phyloP scores from a whole-genome alignment of 2,797 vertebrate genomes.

The Acridotheres tristis region DNA sequence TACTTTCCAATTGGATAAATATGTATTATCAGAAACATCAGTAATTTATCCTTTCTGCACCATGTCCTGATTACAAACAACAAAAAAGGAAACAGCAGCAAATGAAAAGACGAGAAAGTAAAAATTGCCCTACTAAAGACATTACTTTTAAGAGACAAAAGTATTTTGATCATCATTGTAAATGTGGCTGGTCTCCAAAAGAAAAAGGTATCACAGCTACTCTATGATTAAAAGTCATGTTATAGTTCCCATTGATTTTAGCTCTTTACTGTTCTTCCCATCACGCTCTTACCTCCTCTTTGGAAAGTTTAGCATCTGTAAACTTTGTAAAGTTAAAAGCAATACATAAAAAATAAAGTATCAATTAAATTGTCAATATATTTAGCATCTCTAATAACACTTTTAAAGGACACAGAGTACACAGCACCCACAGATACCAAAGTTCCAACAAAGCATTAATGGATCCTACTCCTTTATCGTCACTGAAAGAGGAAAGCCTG shows the following conservation, averaged over 20 bases:
- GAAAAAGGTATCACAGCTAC: not conserved
- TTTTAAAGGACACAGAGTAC: not conserved
- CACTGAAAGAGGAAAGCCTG: not conserved
- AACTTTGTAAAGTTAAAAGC: not conserved
- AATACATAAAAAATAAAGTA: not conserved
- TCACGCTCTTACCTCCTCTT: not conserved
- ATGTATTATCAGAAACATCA: constrained; percentile 2
- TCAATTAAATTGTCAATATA: not conserved
- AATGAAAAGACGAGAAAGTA: constrained; percentile 36
- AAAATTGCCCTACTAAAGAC: not conserved
- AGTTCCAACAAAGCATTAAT: not conserved
- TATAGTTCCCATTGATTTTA: not conserved
- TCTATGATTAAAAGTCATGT: not conserved
- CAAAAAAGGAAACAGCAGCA: constrained; percentile 19
- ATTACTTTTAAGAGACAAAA: constrained; percentile 11
- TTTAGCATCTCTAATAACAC: not conserved
- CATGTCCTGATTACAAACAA: not conserved
- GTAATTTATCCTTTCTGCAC: constrained; percentile 34
- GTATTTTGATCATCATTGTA: constrained; percentile 9
- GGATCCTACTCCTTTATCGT: not conserved
- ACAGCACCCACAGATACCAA: not conserved
- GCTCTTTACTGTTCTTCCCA: not conserved
- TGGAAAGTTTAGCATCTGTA: not conserved
- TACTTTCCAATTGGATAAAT: not conserved
- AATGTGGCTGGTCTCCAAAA: not conserved